Base-by-base conservation (phyloP, 2,797 vertebrate species). In the Enteromius thamalakanensis region DNA sequence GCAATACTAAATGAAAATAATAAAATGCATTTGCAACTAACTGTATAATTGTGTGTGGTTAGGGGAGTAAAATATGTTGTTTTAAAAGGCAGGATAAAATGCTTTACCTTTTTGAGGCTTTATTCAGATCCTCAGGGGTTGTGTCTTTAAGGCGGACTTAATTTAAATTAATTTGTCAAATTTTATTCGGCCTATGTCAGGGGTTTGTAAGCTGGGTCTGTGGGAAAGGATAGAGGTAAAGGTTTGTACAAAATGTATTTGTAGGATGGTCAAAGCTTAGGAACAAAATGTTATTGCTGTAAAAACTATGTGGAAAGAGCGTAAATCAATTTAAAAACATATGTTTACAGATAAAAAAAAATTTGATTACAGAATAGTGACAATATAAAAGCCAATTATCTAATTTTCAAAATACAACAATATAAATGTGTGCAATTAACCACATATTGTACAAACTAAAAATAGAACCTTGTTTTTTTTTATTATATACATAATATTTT, bases 1-100 rank as follows among this genome's bases (percentile, higher is more conserved):
- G 21, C 26, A 32, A 49, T 32, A 23, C 17, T 47, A 64, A 67
- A 78, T 49, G 76, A 19, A 21, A 65, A 78, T 65, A 26, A 62
- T 77, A 23, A 76, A 40, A 23, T 55, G 49, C 32, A 34, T 34
- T 34, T 34, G 32, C 32, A 55, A 37, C 32, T 75, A 34, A 74
- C 42, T 26, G 11, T 58, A 23, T 58, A 40, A 58, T 26, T 60
- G 74, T 42, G 49, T 75, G 14, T 42, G n/a, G 17, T 32, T 60
- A 76, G 34, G 34, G 21, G 23, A 26, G 34, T 26, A 26, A 42
- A 40, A 58, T 47, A 70, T 60, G 23, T 17, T 0, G 0, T 76
- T 76, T 23, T 76, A 23, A 76, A 40, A 80, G 34, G 55, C 55
- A 68, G 6, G n/a, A 77, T 42, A 69, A 81, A 37, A 79, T 42